These are phyloP conservation scores for Catostylus mosaicus DNA, from an alignment of 30 jellyfish, hydroid and myxozoan species.

Conservation along the genomic window DNA sequence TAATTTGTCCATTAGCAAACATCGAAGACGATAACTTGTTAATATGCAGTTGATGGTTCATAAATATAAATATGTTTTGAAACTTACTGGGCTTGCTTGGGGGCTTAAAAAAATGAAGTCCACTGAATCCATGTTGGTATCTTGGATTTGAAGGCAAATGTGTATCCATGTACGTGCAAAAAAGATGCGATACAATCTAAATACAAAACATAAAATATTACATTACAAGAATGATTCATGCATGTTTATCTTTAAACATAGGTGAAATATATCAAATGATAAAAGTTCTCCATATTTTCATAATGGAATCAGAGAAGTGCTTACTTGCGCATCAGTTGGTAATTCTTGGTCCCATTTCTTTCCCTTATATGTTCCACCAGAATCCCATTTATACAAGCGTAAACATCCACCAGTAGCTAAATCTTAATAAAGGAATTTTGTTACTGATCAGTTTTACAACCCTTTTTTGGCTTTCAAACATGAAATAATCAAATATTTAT, in stretches of 20 bases:
- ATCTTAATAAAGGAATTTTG: constrained; percentile 60
- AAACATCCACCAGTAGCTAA: constrained; percentile 96
- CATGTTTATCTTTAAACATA: too few relatives aligned
- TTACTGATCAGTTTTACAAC: too few relatives aligned
- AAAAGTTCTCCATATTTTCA: too few relatives aligned
- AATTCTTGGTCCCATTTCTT: constrained; percentile 93
- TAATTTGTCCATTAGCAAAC: too few relatives aligned
- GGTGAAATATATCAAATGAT: too few relatives aligned
- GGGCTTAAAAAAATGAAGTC: constrained; percentile 75
- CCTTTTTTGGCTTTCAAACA: too few relatives aligned
- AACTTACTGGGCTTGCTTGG: constrained; percentile 87
- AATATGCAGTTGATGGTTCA: too few relatives aligned
- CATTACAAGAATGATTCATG: too few relatives aligned
- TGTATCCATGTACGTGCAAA: constrained; percentile 89
- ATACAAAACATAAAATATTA: not conserved
- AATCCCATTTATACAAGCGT: constrained; percentile 90
- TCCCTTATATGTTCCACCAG: constrained; percentile 88
- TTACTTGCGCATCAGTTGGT: constrained; percentile 98
- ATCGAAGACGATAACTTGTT: too few relatives aligned
- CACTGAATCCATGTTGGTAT: constrained; percentile 82
- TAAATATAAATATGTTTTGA: too few relatives aligned
- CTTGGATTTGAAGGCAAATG: constrained; percentile 90
- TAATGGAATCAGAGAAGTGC: not conserved
- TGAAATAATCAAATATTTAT: too few relatives aligned
- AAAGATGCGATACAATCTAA: constrained; percentile 77